Percentiles rank a stretch among this genome's conserved stretches.
Evolutionary conservation across 2,888 invertebrate species (phyloP).

Genomic region (Galerucella nymphaeae): DNA sequence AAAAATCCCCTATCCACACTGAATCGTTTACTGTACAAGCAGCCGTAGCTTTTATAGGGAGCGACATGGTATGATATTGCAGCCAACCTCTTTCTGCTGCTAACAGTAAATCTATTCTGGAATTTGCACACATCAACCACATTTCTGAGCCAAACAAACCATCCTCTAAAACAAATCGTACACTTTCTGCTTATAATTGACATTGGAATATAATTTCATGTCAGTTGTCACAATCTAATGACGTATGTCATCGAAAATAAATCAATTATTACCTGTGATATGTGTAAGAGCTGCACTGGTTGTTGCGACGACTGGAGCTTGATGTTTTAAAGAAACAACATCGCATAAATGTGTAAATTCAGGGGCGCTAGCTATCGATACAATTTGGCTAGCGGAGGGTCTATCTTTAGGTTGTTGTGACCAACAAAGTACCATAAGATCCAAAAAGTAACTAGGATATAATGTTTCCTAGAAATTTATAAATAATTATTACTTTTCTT

Average conservation of each 20-base stretch:
- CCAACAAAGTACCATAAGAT: constrained; percentile 97
- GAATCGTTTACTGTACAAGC: constrained; percentile 80
- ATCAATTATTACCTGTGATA: constrained; percentile 63
- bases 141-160: constrained; percentile 73
- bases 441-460: constrained; percentile 89
- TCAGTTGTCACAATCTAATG: too few relatives aligned
- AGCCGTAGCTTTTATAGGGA: constrained; percentile 73
- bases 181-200: neutral
- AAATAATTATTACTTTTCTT: neutral
- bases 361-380: constrained; percentile 90
- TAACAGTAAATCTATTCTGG: constrained; percentile 72
- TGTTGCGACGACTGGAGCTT: constrained; percentile 74
- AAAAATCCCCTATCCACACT: constrained; percentile 92
- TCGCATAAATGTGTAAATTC: constrained; percentile 92
- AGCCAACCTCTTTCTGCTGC: constrained; percentile 69
- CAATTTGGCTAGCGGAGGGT: constrained; percentile 94
- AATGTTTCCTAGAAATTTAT: constrained; percentile 73
- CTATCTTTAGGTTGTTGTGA: constrained; percentile 85
- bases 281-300: constrained; percentile 66
- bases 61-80: constrained; percentile 71
- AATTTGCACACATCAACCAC: constrained; percentile 79
- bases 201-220: neutral
- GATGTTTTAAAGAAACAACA: constrained; percentile 78
- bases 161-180: constrained; percentile 64
- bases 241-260: too few relatives aligned